phyloP scores from a whole-genome alignment of 2,888 invertebrate genomes.

The Mesorhabditis spiculigera region DNA sequence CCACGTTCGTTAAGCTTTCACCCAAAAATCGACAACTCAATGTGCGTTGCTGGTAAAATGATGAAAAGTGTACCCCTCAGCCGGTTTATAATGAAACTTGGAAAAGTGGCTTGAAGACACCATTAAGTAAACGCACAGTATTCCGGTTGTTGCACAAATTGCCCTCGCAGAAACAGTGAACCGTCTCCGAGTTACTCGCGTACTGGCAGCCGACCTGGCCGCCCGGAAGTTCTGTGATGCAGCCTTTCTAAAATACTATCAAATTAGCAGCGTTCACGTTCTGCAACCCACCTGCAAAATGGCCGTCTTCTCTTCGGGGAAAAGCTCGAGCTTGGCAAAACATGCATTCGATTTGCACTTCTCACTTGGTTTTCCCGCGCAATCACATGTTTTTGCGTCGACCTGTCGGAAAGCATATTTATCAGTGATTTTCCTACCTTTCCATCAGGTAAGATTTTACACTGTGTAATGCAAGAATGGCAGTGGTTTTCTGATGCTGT shows the following conservation, averaged over 20 bases:
- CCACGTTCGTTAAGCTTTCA: background rate
- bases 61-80: too few species aligned
- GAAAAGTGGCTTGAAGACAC: too few species aligned
- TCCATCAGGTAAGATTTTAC: slow-evolving; percentile 4
- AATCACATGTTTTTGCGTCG: slow-evolving; percentile 52
- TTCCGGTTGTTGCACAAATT: slow-evolving; percentile 48
- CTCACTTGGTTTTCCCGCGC: slow-evolving; percentile 32
- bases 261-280: background rate
- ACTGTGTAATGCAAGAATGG: background rate
- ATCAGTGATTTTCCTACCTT: background rate
- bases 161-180: slow-evolving; percentile 54
- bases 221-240: slow-evolving; percentile 46
- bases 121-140: slow-evolving; percentile 21
- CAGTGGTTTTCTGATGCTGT: background rate
- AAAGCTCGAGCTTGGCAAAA: slow-evolving; percentile 43
- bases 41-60: too few species aligned
- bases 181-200: slow-evolving; percentile 51
- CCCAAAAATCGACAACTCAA: background rate
- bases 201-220: slow-evolving; percentile 53
- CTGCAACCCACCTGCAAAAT: slow-evolving; percentile 50
- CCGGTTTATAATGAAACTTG: too few species aligned
- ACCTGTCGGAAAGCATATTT: slow-evolving; percentile 19
- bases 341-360: slow-evolving; percentile 39
- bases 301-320: slow-evolving; percentile 49
- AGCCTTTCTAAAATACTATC: slow-evolving; percentile 51